Percentiles rank a stretch among this genome's conserved stretches.
Evolutionary conservation across 2,113 vertebrate genomes (phyloP).

Genomic region (Rhabdomys dilectus): DNA sequence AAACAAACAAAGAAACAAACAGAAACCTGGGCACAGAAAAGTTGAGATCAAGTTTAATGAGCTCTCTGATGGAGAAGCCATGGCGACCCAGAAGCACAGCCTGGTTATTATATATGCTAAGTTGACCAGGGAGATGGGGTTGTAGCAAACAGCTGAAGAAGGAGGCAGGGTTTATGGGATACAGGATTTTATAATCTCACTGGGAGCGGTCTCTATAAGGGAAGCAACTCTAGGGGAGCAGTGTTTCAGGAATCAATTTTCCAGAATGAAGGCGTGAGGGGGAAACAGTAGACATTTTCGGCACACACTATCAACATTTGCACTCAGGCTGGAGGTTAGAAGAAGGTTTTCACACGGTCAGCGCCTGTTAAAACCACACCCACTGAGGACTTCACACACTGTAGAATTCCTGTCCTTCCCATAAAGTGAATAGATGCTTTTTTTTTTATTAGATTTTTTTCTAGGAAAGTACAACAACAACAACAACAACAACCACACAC

Average conservation of each 20-base stretch:
- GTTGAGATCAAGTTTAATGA: neutral
- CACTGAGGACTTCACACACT: neutral
- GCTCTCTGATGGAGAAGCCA: neutral
- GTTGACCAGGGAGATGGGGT: neutral
- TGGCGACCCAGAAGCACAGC: neutral
- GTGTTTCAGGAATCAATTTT: neutral
- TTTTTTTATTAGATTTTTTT: neutral
- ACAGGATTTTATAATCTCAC: neutral
- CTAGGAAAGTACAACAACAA: neutral
- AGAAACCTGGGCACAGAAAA: neutral
- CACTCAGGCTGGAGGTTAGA: neutral
- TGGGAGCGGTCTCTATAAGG: neutral
- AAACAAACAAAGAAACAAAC: too few relatives aligned
- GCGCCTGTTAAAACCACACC: too few relatives aligned
- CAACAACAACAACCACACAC: neutral
- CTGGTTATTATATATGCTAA: neutral
- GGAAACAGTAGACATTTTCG: too few relatives aligned
- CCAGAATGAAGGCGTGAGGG: neutral
- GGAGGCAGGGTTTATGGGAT: neutral
- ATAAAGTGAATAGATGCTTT: neutral
- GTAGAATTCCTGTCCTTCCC: neutral
- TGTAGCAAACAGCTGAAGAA: neutral
- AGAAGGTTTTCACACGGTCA: neutral
- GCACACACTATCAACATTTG: neutral
- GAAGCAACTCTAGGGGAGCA: neutral